Base-by-base conservation (phyloP, 2,888 invertebrate genomes). In the Minunthozetes semirufus region DNA sequence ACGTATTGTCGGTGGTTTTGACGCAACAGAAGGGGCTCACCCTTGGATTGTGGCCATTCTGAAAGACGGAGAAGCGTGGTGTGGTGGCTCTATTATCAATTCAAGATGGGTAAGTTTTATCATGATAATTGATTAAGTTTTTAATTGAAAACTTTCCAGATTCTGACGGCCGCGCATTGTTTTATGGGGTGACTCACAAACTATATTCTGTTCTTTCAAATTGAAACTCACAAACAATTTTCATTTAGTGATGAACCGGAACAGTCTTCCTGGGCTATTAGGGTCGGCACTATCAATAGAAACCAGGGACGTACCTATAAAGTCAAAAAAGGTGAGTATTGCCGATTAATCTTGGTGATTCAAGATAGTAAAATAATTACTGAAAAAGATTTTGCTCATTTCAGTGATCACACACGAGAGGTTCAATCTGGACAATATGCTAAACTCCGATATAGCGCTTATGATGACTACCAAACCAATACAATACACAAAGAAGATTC, bases 391-490 rank as follows among this genome's bases (percentile, higher is more conserved):
- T n/a, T n/a, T n/a, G n/a, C n/a, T n/a, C n/a, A n/a, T 48, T 56
- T 22, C 13, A 56, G 68, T 68, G 11, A 68, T 68, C 13, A 42
- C 22, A 9, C 68, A 68, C 42, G 42, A 68, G 42, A 29, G 68
- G 6, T 68, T 68, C n/a, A 68, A 68, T 17, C n/a, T 68, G 11
- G 68, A 68, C 22, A 46, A 42, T 19, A 42, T 46, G 68, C 17
- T 68, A 5, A 68, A 68, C 68, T 68, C 42, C 1, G 68, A 68
- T 15, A 42, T 68, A 19, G 68, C 68, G 6, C 68, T 68, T 1
- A 19, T 68, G 22, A 42, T 42, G 33, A 68, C 42, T 6, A 22
- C 19, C 1, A 22, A 22, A 5, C 22, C 19, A 0, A 68, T 68
- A 1, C 1, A 68, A 33, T 46, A 13, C 9, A 13, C 19, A 17